A percentile compares a stretch with the other conserved stretches of the same genome.
Conservation (phyloP, 2,113 vertebrate species). For the Cyanoramphus novaezelandiae region DNA sequence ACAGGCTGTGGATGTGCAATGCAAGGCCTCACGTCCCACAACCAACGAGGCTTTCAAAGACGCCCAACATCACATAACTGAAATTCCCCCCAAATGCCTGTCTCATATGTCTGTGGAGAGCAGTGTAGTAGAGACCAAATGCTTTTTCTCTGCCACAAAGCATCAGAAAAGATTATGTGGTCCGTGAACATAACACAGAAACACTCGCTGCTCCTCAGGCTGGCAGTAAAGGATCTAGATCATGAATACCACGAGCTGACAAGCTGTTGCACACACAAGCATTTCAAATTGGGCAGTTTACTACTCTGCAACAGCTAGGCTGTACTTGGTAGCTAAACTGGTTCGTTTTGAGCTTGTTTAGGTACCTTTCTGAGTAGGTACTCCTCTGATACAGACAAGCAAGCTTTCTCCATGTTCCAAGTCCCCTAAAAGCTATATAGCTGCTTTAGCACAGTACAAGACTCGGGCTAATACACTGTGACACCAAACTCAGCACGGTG, state of each 20-base stretch:
- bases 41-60: not conserved
- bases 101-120: not conserved
- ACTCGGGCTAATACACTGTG: not conserved
- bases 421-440: not conserved
- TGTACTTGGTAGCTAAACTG: not conserved
- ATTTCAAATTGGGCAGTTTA: not conserved
- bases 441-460: not conserved
- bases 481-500: not conserved
- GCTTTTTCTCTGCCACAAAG: not conserved
- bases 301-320: not conserved
- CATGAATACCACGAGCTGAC: rapidly evolving
- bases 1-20: not conserved
- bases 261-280: not conserved
- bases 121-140: not conserved
- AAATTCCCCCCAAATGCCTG: not conserved
- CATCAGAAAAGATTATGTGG: not conserved
- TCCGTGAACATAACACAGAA: rapidly evolving
- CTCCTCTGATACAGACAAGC: not conserved
- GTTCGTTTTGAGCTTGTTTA: not conserved
- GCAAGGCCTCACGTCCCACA: rapidly evolving
- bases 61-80: not conserved
- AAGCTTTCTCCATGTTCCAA: rapidly evolving
- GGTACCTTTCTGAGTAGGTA: not conserved
- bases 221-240: not conserved
- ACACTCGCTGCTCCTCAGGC: rapidly evolving